A percentile compares a stretch with the other conserved stretches of the same genome.
These are phyloP conservation scores for Psilanteris sp. DNA, from an alignment of 1,140 invertebrate genomes.

Conservation along the genomic window DNA sequence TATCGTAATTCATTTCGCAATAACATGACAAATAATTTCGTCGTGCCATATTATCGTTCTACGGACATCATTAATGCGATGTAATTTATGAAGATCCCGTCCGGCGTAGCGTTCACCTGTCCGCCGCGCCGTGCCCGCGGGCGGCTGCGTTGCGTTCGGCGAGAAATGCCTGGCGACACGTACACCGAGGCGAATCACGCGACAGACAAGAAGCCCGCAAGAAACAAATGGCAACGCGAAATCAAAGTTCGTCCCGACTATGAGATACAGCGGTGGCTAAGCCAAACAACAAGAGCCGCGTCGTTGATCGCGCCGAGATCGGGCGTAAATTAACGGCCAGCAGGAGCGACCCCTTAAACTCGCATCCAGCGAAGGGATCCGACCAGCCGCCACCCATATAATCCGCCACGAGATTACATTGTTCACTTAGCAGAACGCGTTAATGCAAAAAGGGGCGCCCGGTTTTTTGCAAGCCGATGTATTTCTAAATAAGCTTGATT, in stretches of 20 bases:
- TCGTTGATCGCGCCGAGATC: constrained; percentile 64
- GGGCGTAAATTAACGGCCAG: constrained; percentile 68
- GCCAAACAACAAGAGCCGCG: constrained; percentile 46
- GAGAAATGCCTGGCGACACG: constrained; percentile 44
- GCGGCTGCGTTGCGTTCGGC: constrained; percentile 58
- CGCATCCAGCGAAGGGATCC: constrained; percentile 61
- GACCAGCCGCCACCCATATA: constrained; percentile 49
- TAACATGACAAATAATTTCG: constrained; percentile 69
- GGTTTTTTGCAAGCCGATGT: constrained; percentile 24
- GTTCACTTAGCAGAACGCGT: constrained; percentile 70
- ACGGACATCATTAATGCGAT: constrained; percentile 75
- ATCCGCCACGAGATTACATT: constrained; percentile 69
- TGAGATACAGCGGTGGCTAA: constrained; percentile 49
- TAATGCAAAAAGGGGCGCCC: constrained; percentile 62
- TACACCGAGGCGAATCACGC: constrained; percentile 29
- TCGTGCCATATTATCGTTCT: constrained; percentile 63
- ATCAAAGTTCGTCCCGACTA: constrained; percentile 41
- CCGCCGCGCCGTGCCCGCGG: constrained; percentile 62
- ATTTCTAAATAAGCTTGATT: constrained; percentile 52
- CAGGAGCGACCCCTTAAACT: constrained; percentile 62
- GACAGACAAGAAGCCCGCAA: constrained; percentile 22
- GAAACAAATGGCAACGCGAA: constrained; percentile 40
- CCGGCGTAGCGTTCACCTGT: constrained; percentile 67
- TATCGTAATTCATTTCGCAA: constrained; percentile 58
- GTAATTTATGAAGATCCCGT: constrained; percentile 77